Conservation (phyloP, 2,888 invertebrate species). For the Lingula anatina region DNA sequence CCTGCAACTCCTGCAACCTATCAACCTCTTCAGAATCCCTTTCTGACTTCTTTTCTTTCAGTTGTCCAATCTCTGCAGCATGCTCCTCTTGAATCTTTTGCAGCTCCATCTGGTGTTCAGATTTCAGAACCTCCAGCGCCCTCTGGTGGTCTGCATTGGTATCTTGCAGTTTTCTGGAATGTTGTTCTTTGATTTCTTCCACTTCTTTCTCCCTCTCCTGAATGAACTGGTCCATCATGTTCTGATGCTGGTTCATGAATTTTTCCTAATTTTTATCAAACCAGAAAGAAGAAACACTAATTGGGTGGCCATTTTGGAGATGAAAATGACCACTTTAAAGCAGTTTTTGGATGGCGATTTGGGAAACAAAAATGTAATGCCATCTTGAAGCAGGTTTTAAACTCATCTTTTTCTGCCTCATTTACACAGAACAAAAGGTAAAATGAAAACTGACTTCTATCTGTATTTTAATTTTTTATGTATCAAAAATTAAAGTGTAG, state of each 20-base stretch:
- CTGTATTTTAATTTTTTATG: too few relatives aligned
- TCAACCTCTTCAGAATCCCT: not conserved
- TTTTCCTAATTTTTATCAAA: constrained; percentile 16
- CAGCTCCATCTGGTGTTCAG: not conserved
- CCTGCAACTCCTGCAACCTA: not conserved
- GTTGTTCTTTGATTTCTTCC: constrained; percentile 14
- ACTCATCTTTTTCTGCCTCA: too few relatives aligned
- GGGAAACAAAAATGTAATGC: too few relatives aligned
- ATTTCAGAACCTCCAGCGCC: not conserved
- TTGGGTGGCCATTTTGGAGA: too few relatives aligned
- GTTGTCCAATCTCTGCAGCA: not conserved
- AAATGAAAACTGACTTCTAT: too few relatives aligned
- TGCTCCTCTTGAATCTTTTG: not conserved
- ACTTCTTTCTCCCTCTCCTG: constrained; percentile 21
- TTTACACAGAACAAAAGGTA: too few relatives aligned
- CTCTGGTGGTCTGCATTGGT: not conserved
- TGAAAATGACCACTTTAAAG: too few relatives aligned
- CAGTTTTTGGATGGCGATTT: too few relatives aligned
- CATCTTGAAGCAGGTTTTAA: too few relatives aligned
- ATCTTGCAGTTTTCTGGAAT: not conserved
- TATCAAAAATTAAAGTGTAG: too few relatives aligned
- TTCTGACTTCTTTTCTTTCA: not conserved
- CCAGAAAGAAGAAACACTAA: not conserved
- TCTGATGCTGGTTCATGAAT: constrained; percentile 20
- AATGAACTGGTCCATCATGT: constrained; percentile 20